These are phyloP conservation scores for Neoniphon sammara DNA, from an alignment of 2,797 vertebrate genomes.

Conservation along the genomic window DNA sequence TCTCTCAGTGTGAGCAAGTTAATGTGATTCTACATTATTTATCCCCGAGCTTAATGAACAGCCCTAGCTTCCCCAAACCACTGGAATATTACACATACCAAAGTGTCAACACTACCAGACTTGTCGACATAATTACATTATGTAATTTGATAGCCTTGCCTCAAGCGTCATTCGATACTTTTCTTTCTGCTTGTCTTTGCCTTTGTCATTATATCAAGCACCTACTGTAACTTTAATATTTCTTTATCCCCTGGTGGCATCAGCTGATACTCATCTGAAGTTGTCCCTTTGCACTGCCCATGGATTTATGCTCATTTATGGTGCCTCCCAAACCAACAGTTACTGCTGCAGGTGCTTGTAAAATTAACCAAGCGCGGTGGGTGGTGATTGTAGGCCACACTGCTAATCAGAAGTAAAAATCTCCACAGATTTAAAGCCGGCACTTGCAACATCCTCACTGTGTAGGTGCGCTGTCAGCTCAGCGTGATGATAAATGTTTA, in stretches of 20 bases:
- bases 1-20: slow-evolving; percentile 41
- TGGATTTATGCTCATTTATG: slow-evolving; percentile 47
- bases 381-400: slow-evolving; percentile 39
- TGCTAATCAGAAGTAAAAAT: slow-evolving; percentile 64
- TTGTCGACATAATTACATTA: slow-evolving; percentile 63
- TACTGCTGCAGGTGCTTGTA: slow-evolving; percentile 36
- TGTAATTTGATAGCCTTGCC: slow-evolving; percentile 51
- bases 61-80: slow-evolving; percentile 43
- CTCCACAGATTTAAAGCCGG: slow-evolving; percentile 58
- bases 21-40: slow-evolving; percentile 72
- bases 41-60: slow-evolving; percentile 66
- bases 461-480: slow-evolving; percentile 59
- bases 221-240: slow-evolving; percentile 35
- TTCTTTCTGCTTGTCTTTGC: slow-evolving; percentile 21
- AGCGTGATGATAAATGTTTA: slow-evolving; percentile 79
- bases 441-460: slow-evolving; percentile 47
- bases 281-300: slow-evolving; percentile 3
- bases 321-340: slow-evolving; percentile 42
- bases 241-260: slow-evolving; percentile 14
- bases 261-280: slow-evolving; percentile 38
- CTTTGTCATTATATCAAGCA: slow-evolving; percentile 17
- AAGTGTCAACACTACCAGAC: slow-evolving; percentile 60
- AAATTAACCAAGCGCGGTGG: slow-evolving; percentile 54
- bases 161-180: slow-evolving; percentile 40
- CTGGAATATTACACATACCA: slow-evolving; percentile 56